phyloP scores from a whole-genome alignment of 2,797 vertebrate genomes.

The Sebastes elongatus region DNA sequence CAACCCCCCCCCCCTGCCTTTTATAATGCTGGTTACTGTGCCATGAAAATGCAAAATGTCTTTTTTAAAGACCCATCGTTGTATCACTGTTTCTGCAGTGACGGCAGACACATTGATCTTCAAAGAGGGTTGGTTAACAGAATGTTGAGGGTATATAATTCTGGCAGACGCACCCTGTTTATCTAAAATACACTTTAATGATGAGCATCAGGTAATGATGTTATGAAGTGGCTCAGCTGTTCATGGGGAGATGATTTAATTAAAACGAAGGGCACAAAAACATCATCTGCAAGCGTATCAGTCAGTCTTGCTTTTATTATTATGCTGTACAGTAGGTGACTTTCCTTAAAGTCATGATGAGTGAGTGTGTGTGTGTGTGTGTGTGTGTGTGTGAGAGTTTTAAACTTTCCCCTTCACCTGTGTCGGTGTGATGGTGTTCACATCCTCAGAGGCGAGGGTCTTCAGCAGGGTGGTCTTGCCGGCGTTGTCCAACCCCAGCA shows the following conservation, averaged over 20 bases:
- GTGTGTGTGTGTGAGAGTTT: neutral
- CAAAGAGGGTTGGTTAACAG: neutral
- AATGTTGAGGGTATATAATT: neutral
- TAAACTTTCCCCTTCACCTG: constrained; percentile 76
- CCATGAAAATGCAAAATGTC: neutral
- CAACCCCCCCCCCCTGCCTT: neutral
- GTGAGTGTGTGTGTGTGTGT: no score
- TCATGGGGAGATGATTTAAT: neutral
- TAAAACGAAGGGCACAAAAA: neutral
- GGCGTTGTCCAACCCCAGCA: constrained; percentile 91
- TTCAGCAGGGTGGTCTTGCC: constrained; percentile 92
- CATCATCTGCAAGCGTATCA: neutral
- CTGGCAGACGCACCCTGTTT: neutral
- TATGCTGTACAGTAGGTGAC: neutral
- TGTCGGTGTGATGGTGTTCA: constrained; percentile 90
- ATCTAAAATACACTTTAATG: neutral
- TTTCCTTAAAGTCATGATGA: neutral
- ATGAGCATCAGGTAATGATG: constrained; percentile 1
- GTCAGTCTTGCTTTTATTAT: neutral
- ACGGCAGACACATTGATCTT: constrained; percentile 5
- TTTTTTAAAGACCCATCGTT: neutral
- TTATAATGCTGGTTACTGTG: neutral
- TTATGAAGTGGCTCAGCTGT: neutral
- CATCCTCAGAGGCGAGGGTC: constrained; percentile 87
- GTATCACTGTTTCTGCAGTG: neutral